These are phyloP conservation scores for Drosophila ficusphila DNA, from an alignment of 1,140 invertebrate genomes.

Conservation along the genomic window DNA sequence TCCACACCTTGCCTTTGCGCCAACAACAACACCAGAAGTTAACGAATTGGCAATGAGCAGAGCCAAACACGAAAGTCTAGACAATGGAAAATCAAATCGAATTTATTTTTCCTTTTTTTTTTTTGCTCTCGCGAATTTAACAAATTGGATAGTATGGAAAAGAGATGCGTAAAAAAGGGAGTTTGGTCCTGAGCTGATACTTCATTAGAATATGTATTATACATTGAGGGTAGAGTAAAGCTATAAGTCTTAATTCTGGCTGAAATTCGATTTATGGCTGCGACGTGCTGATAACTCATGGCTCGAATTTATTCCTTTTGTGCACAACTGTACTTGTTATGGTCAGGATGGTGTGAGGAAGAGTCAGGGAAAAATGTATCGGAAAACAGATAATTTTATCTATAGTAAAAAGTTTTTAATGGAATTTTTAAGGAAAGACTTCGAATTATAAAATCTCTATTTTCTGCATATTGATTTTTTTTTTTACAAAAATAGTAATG, in stretches of 20 bases:
- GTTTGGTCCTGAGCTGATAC: slow-evolving; percentile 46
- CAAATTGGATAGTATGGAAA: slow-evolving; percentile 61
- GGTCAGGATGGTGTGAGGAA: too few species aligned
- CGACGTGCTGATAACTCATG: slow-evolving; percentile 80
- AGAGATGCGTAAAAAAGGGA: background rate
- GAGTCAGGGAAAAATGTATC: background rate
- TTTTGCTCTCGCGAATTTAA: slow-evolving; percentile 51
- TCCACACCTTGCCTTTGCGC: slow-evolving; percentile 57
- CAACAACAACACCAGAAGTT: slow-evolving; percentile 47
- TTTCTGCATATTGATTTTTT: too few species aligned
- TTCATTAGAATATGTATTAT: slow-evolving; percentile 71
- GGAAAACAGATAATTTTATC: too few species aligned
- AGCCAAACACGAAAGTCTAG: slow-evolving; percentile 71
- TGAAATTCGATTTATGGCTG: slow-evolving; percentile 79
- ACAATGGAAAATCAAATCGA: slow-evolving; percentile 82
- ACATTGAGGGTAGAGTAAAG: slow-evolving; percentile 22
- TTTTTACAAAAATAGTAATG: too few species aligned
- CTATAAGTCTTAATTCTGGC: slow-evolving; percentile 80
- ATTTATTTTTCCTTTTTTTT: slow-evolving; percentile 64
- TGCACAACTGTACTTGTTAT: slow-evolving; percentile 19
- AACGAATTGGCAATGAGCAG: slow-evolving; percentile 78
- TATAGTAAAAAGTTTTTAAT: too few species aligned
- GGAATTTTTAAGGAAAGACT: too few species aligned
- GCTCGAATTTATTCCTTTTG: slow-evolving; percentile 18
- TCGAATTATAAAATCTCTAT: too few species aligned